Percentiles rank a stretch among this genome's conserved stretches.
These are phyloP conservation scores for Merodon equestris DNA, from an alignment of 2,888 invertebrate genomes.

Conservation along the genomic window DNA sequence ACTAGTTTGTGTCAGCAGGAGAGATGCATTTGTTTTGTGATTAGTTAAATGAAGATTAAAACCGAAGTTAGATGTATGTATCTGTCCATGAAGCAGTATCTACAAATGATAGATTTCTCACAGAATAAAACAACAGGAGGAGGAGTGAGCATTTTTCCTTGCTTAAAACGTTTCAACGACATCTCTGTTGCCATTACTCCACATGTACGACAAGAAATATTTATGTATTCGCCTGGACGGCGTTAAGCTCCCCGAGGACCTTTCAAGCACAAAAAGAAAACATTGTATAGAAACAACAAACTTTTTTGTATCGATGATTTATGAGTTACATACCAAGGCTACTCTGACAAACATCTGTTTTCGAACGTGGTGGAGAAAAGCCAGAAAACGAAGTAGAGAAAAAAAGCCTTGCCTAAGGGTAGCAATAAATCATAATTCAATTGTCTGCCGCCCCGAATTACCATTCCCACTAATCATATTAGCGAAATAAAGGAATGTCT, in stretches of 20 bases:
- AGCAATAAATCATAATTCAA: constrained; percentile 48
- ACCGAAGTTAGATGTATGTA: constrained; percentile 1
- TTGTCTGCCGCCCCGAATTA: constrained; percentile 21
- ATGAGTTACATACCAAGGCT: constrained; percentile 18
- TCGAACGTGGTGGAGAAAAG: background rate
- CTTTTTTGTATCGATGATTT: constrained; percentile 41
- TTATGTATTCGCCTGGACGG: constrained; percentile 7
- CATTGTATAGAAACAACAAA: constrained; percentile 17
- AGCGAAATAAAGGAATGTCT: background rate
- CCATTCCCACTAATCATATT: background rate
- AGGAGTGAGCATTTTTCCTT: no score
- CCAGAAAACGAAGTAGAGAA: no score
- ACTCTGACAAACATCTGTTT: constrained; percentile 32
- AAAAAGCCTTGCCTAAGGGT: constrained; percentile 7
- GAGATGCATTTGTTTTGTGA: constrained; percentile 27
- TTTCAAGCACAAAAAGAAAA: constrained; percentile 6
- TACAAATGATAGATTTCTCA: no score
- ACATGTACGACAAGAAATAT: constrained; percentile 37
- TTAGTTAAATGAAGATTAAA: constrained; percentile 12
- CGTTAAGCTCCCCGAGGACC: constrained; percentile 25
- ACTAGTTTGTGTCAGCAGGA: constrained; percentile 25
- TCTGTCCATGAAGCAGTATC: no score
- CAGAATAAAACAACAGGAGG: no score
- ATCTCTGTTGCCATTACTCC: constrained; percentile 13
- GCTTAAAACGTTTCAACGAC: constrained; percentile 31